phyloP scores from a whole-genome alignment of 2,888 invertebrate species.

The Aproaerema taeniolella region DNA sequence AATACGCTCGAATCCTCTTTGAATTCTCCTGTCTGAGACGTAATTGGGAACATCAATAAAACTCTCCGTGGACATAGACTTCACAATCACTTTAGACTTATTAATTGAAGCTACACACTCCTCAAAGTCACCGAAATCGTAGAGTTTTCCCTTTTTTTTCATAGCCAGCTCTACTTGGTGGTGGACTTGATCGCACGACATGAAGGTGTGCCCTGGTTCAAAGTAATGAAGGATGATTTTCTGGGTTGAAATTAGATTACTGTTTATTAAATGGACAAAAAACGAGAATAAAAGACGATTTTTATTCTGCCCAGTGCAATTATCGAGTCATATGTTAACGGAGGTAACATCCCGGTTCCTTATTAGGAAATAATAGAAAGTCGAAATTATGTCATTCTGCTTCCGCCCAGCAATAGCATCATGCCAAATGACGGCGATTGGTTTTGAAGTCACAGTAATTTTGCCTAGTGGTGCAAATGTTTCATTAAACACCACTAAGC shows the following conservation, averaged over 20 bases:
- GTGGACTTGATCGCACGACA: constrained; percentile 12
- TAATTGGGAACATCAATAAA: constrained; percentile 22
- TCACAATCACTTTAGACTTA: constrained; percentile 17
- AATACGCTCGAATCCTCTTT: constrained; percentile 23
- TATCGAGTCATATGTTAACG: constrained; percentile 8
- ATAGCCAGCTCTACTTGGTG: constrained; percentile 12
- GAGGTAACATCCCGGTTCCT: constrained; percentile 10
- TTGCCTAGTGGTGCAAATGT: constrained; percentile 19
- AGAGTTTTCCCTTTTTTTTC: constrained; percentile 9
- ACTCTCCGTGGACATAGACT: constrained; percentile 16
- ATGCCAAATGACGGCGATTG: constrained; percentile 15
- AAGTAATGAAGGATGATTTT: neutral
- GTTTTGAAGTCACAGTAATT: constrained; percentile 5
- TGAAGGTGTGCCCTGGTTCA: constrained; percentile 13
- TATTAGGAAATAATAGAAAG: constrained; percentile 9
- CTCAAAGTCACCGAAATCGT: constrained; percentile 10
- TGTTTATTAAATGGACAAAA: constrained; percentile 5
- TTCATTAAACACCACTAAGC: constrained; percentile 21
- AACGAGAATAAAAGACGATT: constrained; percentile 7
- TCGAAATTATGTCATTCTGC: constrained; percentile 13
- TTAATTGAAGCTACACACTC: constrained; percentile 16
- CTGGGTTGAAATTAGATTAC: neutral
- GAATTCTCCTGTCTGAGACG: constrained; percentile 22
- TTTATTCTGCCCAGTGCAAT: constrained; percentile 11
- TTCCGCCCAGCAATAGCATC: constrained; percentile 14